Percentiles rank a stretch among this genome's conserved stretches.
Evolutionary conservation across 2,888 invertebrate genomes (phyloP).

Genomic region (Elegia similella): DNA sequence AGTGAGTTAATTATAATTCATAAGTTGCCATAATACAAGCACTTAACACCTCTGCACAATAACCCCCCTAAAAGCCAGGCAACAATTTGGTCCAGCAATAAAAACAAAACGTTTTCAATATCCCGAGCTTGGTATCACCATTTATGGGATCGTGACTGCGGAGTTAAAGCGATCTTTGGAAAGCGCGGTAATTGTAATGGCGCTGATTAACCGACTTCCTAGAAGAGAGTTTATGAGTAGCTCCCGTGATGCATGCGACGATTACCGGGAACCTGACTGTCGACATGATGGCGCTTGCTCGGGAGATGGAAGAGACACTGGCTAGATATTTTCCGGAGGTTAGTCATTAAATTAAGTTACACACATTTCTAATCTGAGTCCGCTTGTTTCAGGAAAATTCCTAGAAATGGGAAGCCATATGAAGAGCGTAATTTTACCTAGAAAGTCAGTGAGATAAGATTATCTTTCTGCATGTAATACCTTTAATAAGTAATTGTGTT

Average conservation of each 20-base stretch:
- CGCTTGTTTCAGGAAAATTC: too few relatives aligned
- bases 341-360: too few relatives aligned
- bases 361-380: too few relatives aligned
- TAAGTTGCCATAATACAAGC: too few relatives aligned
- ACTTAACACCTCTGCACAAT: neutral
- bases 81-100: neutral
- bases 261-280: constrained; percentile 3
- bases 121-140: constrained; percentile 4
- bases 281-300: constrained; percentile 4
- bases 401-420: too few relatives aligned
- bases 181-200: constrained; percentile 11
- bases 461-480: too few relatives aligned
- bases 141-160: constrained; percentile 6
- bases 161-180: neutral
- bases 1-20: too few relatives aligned
- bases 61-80: neutral
- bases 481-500: too few relatives aligned
- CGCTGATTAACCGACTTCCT: constrained; percentile 14
- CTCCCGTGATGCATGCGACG: constrained; percentile 9
- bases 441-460: too few relatives aligned
- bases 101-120: constrained; percentile 3
- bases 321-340: too few relatives aligned
- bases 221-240: constrained; percentile 9
- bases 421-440: too few relatives aligned
- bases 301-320: too few relatives aligned